Evolutionary conservation across 2,888 invertebrate species (phyloP).

Genomic region (Taphrorychus bicolor): DNA sequence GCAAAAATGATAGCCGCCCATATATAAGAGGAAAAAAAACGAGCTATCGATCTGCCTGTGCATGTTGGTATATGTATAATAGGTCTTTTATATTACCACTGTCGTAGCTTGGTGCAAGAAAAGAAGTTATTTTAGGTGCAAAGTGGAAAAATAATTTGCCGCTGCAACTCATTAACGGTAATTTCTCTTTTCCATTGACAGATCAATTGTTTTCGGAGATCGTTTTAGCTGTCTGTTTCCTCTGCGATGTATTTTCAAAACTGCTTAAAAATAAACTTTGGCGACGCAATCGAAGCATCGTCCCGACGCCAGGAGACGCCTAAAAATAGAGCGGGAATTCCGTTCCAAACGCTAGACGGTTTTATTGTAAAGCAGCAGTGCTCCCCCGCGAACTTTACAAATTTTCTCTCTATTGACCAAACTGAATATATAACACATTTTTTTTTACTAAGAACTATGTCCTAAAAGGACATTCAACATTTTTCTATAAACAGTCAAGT

Average conservation of each 20-base stretch:
- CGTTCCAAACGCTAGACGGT: conserved; percentile 47
- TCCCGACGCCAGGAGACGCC: conserved; percentile 48
- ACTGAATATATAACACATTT: background rate
- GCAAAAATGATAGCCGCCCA: background rate
- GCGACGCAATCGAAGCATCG: conserved; percentile 34
- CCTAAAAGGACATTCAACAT: no score
- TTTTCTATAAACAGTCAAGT: no score
- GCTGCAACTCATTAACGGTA: background rate
- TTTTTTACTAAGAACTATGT: background rate
- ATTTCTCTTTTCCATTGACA: conserved; percentile 6
- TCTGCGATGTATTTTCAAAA: conserved; percentile 19
- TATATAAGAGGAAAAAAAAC: no score
- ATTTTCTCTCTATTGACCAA: background rate
- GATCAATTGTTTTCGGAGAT: conserved; percentile 12
- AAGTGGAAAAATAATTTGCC: no score
- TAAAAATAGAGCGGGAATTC: conserved; percentile 53
- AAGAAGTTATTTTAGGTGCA: no score
- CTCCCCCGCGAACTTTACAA: conserved; percentile 11
- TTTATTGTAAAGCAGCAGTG: conserved; percentile 46
- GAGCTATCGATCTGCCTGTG: background rate
- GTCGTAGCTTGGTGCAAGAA: no score
- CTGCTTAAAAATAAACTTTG: conserved; percentile 34
- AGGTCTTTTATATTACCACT: no score
- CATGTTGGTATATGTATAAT: no score
- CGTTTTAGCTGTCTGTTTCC: conserved; percentile 13